Base-by-base conservation (phyloP, 2,888 invertebrate species). In the Folsomia candida region DNA sequence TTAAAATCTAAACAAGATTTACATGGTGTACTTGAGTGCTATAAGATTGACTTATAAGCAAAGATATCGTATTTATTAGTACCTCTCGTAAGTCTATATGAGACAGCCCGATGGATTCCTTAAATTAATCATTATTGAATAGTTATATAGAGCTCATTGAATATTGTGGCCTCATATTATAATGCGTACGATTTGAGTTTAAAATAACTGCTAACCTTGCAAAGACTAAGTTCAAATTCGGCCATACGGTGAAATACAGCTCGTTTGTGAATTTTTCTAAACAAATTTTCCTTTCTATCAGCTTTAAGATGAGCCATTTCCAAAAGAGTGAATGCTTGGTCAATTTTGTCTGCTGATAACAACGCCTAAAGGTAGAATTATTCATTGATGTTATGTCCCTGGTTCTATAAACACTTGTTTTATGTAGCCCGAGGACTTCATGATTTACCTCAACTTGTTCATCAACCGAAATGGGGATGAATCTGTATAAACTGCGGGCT, bases 381-480 rank as follows among this genome's bases (percentile, higher is more conserved):
- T n/a, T n/a, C n/a, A n/a, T n/a, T n/a, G n/a, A n/a, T n/a, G n/a
- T n/a, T n/a, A n/a, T n/a, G 47, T 54, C 28, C 26, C n/a, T n/a
- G n/a, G n/a, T n/a, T n/a, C n/a, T n/a, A n/a, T n/a, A n/a, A n/a
- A n/a, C n/a, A n/a, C n/a, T n/a, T n/a, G n/a, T n/a, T n/a, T n/a
- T n/a, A n/a, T n/a, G n/a, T n/a, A n/a, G n/a, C n/a, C n/a, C n/a
- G n/a, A n/a, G n/a, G n/a, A n/a, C n/a, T n/a, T n/a, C n/a, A n/a
- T n/a, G n/a, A 29, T 60, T 67, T 76, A 81, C 81, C 74, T 81
- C 79, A 67, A 86, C 86, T 82, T 86, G 86, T 79, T 84, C 84
- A 72, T 86, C 84, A 82, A 86, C 84, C 9, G 86, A 84, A 11
- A 86, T 83, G 4, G 86, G 85, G 29, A 83, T 81, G 47, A 86